Evolutionary conservation across 2,888 invertebrate species (phyloP).

Genomic region (Drosophila fungiperda): DNA sequence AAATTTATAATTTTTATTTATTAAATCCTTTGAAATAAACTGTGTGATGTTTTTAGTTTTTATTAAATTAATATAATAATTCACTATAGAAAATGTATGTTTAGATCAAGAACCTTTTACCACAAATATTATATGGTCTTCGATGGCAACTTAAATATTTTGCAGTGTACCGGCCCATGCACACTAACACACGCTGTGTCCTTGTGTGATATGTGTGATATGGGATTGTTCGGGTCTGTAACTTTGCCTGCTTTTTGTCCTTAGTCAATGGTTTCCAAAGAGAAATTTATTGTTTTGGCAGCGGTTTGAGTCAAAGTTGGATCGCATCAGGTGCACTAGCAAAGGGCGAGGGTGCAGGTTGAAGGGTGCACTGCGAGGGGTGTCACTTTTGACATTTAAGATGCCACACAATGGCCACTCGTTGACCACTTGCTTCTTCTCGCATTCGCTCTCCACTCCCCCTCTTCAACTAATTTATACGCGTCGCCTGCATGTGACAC

Average conservation of each 20-base stretch:
- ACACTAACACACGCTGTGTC: slow-evolving; percentile 17
- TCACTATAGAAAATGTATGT: no score
- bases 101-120: background rate
- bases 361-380: slow-evolving; percentile 49
- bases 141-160: background rate
- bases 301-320: slow-evolving; percentile 71
- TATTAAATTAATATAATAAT: background rate
- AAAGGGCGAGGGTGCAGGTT: slow-evolving; percentile 32
- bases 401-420: slow-evolving; percentile 74
- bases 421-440: slow-evolving; percentile 21
- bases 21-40: background rate
- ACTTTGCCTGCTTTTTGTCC: slow-evolving; percentile 47
- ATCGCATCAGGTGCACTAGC: slow-evolving; percentile 70
- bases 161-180: background rate
- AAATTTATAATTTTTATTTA: no score
- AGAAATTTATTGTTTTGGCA: slow-evolving; percentile 80
- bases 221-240: slow-evolving; percentile 28
- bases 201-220: slow-evolving; percentile 30
- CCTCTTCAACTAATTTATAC: slow-evolving; percentile 79
- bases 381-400: slow-evolving; percentile 81
- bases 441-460: background rate
- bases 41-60: background rate
- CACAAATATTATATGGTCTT: background rate
- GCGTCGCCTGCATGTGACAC: slow-evolving; percentile 81
- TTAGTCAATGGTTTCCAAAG: slow-evolving; percentile 51